Evolutionary conservation across 2,797 vertebrate genomes (phyloP).

Genomic region (Cichlasoma orientale): DNA sequence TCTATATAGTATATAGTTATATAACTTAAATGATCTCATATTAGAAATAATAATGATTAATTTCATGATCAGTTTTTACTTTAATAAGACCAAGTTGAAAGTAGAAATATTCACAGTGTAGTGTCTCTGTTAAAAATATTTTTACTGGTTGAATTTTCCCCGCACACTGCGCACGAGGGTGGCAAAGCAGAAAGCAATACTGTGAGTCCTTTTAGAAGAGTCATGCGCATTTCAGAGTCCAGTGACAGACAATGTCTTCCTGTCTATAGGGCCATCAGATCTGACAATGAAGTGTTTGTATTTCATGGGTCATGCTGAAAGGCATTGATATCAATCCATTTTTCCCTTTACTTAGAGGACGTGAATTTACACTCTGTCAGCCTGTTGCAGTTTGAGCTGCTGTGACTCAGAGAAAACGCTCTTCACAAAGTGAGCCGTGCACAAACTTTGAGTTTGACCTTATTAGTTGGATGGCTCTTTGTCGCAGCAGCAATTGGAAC

Average conservation of each 20-base stretch:
- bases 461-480: conserved; percentile 58
- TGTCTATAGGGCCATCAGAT: not conserved
- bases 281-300: not conserved
- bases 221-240: not conserved
- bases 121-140: too few relatives aligned
- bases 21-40: too few relatives aligned
- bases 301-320: not conserved
- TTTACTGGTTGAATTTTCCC: too few relatives aligned
- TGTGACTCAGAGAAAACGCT: conserved; percentile 33
- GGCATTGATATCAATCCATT: not conserved
- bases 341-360: not conserved
- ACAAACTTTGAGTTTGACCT: conserved; percentile 72
- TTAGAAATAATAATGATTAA: too few relatives aligned
- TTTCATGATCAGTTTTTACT: too few relatives aligned
- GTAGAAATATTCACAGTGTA: too few relatives aligned
- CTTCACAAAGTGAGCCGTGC: conserved; percentile 45
- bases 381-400: not conserved
- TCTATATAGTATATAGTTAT: too few relatives aligned
- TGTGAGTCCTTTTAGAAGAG: not conserved
- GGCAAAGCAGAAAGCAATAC: not conserved
- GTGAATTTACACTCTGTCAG: not conserved
- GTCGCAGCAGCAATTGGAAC: conserved; percentile 61
- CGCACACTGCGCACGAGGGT: too few relatives aligned
- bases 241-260: not conserved
- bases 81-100: too few relatives aligned